phyloP scores from a whole-genome alignment of 2,797 vertebrate genomes.

The Scolopax rusticola region DNA sequence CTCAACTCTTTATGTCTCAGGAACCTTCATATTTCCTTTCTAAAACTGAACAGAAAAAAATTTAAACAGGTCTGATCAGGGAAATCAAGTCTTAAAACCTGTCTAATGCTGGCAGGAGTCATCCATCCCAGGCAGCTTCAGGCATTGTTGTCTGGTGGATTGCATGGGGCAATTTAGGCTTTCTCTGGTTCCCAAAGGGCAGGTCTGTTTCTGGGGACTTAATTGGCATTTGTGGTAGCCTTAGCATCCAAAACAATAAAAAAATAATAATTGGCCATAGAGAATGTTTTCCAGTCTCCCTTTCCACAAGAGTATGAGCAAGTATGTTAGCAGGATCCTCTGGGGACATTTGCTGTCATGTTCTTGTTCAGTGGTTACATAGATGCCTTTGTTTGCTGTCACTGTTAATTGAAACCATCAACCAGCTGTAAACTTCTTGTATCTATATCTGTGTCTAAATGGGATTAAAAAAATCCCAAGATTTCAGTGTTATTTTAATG shows the following conservation, averaged over 20 bases:
- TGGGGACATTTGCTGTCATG: constrained; percentile 31
- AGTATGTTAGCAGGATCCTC: constrained; percentile 29
- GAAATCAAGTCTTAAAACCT: neutral
- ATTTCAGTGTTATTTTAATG: constrained; percentile 37
- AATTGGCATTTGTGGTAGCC: constrained; percentile 26
- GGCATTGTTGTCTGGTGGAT: neutral
- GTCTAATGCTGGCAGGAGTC: neutral
- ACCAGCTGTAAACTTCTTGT: neutral
- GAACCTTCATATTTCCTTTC: neutral
- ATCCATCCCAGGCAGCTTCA: neutral
- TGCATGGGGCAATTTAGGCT: neutral
- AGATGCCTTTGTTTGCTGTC: constrained; percentile 19
- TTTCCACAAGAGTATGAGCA: neutral
- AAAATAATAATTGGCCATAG: neutral
- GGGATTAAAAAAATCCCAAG: constrained; percentile 15
- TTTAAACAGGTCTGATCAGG: neutral
- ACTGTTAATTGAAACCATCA: constrained; percentile 23
- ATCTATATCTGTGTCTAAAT: neutral
- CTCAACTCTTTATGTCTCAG: neutral
- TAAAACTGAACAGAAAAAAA: neutral
- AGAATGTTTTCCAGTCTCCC: constrained; percentile 21
- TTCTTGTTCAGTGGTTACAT: constrained; percentile 34
- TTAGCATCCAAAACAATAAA: neutral
- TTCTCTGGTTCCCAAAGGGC: constrained; percentile 13
- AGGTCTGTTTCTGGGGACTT: constrained; percentile 4